Percentiles rank a stretch among this genome's conserved stretches.
phyloP scores from a whole-genome alignment of 2,113 vertebrate genomes.

The Montifringilla adamsi region DNA sequence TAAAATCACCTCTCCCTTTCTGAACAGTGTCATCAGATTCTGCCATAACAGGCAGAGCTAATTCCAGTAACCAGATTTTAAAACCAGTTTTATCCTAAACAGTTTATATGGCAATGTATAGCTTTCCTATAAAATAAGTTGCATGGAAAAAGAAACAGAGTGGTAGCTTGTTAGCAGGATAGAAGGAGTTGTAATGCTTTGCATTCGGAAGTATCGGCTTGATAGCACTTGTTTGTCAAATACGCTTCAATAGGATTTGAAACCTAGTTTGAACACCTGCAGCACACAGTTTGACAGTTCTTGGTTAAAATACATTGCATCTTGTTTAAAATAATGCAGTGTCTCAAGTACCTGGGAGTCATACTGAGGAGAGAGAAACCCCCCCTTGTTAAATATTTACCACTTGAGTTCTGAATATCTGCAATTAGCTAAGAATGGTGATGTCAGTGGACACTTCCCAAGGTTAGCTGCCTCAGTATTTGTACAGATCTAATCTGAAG shows the following conservation, averaged over 20 bases:
- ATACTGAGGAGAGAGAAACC: neutral
- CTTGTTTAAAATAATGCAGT: conserved; percentile 2
- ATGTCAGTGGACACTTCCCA: conserved; percentile 51
- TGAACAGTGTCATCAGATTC: neutral
- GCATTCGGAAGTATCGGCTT: neutral
- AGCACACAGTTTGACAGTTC: neutral
- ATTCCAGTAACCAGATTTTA: neutral
- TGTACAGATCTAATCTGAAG: conserved; percentile 51
- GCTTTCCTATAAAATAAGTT: neutral
- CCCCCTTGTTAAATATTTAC: conserved; percentile 24
- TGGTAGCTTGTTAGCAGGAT: neutral
- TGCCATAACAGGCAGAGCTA: neutral
- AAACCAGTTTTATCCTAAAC: neutral
- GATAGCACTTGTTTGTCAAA: neutral
- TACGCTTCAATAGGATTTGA: neutral
- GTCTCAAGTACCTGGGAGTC: neutral
- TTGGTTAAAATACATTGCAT: neutral
- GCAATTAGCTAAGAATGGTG: conserved; percentile 68
- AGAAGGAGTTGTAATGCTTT: neutral
- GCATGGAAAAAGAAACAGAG: neutral
- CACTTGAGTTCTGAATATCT: conserved; percentile 39
- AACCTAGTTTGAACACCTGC: neutral
- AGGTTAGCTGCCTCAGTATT: conserved; percentile 28
- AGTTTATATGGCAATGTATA: neutral
- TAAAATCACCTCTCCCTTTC: neutral